Evolutionary conservation across 2,113 vertebrate species (phyloP).

Genomic region (Chiloscyllium plagiosum): DNA sequence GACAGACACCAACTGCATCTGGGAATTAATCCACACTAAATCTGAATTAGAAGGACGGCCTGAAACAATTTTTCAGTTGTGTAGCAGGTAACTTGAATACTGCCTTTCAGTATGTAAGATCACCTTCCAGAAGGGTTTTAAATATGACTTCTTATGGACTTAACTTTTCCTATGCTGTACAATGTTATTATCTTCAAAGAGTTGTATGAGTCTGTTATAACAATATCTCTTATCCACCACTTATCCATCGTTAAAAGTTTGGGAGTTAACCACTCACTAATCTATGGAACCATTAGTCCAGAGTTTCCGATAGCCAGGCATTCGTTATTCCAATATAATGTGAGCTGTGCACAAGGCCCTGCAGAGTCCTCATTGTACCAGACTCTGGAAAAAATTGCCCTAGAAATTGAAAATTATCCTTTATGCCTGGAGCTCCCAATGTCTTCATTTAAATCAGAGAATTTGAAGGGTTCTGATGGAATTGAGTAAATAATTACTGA

Average conservation of each 20-base stretch:
- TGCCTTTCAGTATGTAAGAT: neutral
- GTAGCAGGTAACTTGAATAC: slow-evolving; percentile 75
- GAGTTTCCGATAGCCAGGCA: too few relatives aligned
- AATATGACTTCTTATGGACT: neutral
- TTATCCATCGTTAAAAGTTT: neutral
- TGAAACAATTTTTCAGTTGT: slow-evolving; percentile 85
- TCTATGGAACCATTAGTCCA: neutral
- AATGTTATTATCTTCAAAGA: neutral
- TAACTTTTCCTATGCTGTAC: neutral
- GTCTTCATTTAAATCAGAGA: too few relatives aligned
- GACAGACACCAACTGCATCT: slow-evolving; percentile 79
- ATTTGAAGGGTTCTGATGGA: too few relatives aligned
- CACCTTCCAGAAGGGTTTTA: neutral
- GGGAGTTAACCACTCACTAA: neutral
- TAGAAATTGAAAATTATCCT: too few relatives aligned
- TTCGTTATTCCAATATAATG: too few relatives aligned
- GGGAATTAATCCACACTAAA: slow-evolving; percentile 92
- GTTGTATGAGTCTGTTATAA: neutral
- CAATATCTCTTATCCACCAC: neutral
- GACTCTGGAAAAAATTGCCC: too few relatives aligned
- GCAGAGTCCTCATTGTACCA: too few relatives aligned
- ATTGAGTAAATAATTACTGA: too few relatives aligned
- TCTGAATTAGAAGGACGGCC: slow-evolving; percentile 89
- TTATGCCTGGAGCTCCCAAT: too few relatives aligned
- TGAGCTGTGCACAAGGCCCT: too few relatives aligned